These are phyloP conservation scores for Phoenicopterus ruber DNA, from an alignment of 2,113 vertebrate species.

Conservation along the genomic window DNA sequence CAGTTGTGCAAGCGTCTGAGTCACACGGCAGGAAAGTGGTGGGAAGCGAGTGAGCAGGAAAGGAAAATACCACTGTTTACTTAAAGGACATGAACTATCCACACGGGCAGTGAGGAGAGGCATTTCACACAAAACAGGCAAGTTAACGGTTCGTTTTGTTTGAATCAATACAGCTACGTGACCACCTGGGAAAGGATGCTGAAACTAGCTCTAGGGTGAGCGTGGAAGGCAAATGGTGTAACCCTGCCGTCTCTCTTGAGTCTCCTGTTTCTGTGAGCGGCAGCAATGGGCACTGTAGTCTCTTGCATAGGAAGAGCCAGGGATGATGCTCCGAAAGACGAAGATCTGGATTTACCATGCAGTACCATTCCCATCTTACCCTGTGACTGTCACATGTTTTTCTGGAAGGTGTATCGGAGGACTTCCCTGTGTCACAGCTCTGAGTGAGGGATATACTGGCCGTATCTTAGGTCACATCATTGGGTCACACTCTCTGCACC, in stretches of 20 bases:
- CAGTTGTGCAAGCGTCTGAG: not conserved
- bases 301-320: not conserved
- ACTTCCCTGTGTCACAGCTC: not conserved
- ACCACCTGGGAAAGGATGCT: not conserved
- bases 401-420: not conserved
- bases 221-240: not conserved
- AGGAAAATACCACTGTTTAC: not conserved
- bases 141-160: not conserved
- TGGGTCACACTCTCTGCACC: rapidly evolving
- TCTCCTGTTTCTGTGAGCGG: not conserved
- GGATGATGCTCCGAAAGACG: not conserved
- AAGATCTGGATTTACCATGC: not conserved
- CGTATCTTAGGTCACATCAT: not conserved
- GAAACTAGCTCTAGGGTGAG: not conserved
- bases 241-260: not conserved
- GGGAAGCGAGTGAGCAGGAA: not conserved
- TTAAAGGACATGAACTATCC: not conserved
- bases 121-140: not conserved
- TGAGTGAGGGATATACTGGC: not conserved
- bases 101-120: not conserved
- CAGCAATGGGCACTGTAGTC: not conserved
- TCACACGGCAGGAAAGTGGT: not conserved
- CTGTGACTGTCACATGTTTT: not conserved
- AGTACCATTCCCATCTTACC: not conserved
- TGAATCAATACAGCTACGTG: not conserved